A percentile compares a stretch with the other conserved stretches of the same genome.
Conservation (phyloP, 2,113 vertebrate genomes). For the Orcinus orca region DNA sequence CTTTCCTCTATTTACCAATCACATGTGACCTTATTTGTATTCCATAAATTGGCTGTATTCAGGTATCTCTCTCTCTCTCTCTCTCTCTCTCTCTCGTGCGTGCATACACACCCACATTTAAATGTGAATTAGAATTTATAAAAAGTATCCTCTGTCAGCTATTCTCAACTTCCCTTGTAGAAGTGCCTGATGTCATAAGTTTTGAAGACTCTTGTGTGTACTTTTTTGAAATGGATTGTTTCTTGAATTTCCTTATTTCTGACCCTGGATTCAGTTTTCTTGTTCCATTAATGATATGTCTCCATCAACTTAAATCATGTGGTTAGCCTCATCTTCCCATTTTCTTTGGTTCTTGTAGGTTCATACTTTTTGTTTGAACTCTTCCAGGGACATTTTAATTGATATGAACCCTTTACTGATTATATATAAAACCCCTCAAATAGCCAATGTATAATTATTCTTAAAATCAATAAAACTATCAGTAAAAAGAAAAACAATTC, state of each 20-base stretch:
- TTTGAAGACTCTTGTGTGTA: not conserved
- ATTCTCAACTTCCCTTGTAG: not conserved
- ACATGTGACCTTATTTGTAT: not conserved
- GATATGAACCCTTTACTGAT: not conserved
- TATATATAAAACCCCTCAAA: not conserved
- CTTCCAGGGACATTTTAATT: not conserved
- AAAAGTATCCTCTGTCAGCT: not conserved
- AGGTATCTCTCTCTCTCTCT: not conserved
- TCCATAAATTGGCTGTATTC: not conserved
- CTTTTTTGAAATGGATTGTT: not conserved
- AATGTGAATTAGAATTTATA: not conserved
- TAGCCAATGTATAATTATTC: not conserved
- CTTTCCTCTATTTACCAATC: not conserved
- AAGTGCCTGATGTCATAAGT: not conserved
- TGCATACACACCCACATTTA: fast-evolving
- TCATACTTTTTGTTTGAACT: not conserved
- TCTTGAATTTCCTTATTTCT: not conserved
- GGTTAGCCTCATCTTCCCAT: not conserved
- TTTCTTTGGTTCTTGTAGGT: not conserved
- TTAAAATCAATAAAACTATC: not conserved
- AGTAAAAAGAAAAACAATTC: not conserved
- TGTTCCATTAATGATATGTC: not conserved
- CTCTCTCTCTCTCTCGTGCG: too few species aligned
- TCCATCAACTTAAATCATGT: not conserved
- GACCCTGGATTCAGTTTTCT: not conserved